Conservation (phyloP, 2,888 invertebrate genomes). For the Caenorhabditis afra region DNA sequence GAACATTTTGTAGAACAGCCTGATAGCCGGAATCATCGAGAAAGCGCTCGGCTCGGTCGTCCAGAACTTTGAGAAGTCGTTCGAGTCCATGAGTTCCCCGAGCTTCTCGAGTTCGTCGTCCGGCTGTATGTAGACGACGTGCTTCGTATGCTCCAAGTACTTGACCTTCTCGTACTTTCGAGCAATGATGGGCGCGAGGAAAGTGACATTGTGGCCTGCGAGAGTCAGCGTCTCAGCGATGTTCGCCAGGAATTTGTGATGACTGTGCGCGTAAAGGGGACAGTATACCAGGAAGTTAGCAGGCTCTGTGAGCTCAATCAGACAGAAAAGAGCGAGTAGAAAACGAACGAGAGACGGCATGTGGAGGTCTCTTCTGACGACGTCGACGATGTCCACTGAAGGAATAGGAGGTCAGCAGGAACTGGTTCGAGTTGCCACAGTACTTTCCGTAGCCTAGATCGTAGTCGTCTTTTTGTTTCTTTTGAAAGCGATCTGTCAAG, state of each 20-base stretch:
- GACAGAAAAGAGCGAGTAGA: too few species aligned
- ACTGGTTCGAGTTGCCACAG: too few species aligned
- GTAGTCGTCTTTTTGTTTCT: too few species aligned
- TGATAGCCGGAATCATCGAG: slow-evolving; percentile 20
- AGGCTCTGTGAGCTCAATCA: too few species aligned
- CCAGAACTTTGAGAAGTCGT: slow-evolving; percentile 30
- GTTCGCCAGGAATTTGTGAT: slow-evolving; percentile 38
- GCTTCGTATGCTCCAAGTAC: slow-evolving; percentile 32
- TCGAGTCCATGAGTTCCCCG: slow-evolving; percentile 1
- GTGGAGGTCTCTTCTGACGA: too few species aligned
- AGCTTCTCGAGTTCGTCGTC: slow-evolving; percentile 23
- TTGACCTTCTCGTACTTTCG: slow-evolving; percentile 28
- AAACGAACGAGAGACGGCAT: too few species aligned
- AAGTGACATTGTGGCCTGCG: slow-evolving; percentile 50
- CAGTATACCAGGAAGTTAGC: slow-evolving; percentile 28
- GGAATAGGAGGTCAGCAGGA: too few species aligned
- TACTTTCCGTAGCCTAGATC: too few species aligned
- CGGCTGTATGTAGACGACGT: slow-evolving; percentile 32
- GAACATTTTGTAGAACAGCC: slow-evolving; percentile 32
- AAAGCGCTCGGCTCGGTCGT: slow-evolving; percentile 9
- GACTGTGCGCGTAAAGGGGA: slow-evolving; percentile 44
- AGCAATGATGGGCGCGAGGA: slow-evolving; percentile 29
- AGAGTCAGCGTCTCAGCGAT: slow-evolving; percentile 37
- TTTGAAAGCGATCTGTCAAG: too few species aligned
- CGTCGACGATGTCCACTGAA: too few species aligned